Evolutionary conservation across 2,888 invertebrate genomes (phyloP).

Genomic region (Brenthis daphne): DNA sequence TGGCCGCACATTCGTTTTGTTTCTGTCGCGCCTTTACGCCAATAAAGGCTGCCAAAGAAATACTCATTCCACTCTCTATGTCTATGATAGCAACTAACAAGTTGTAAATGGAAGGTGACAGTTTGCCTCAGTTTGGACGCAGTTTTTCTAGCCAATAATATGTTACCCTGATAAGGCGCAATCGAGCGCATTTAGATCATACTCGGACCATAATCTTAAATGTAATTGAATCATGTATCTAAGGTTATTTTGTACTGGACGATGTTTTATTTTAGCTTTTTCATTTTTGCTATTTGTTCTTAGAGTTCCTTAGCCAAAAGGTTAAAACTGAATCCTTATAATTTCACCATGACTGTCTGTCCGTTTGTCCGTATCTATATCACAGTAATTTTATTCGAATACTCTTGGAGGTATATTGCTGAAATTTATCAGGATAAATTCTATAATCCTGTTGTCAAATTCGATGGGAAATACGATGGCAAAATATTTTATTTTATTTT

Average conservation of each 20-base stretch:
- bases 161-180: slow-evolving; percentile 60
- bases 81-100: slow-evolving; percentile 23
- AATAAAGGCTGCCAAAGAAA: too few species aligned
- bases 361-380: neutral
- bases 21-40: too few species aligned
- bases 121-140: slow-evolving; percentile 46
- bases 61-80: too few species aligned
- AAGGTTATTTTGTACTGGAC: slow-evolving; percentile 37
- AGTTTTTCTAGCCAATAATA: slow-evolving; percentile 65
- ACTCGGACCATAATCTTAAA: slow-evolving; percentile 58
- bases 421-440: too few species aligned
- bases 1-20: too few species aligned
- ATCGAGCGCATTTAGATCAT: slow-evolving; percentile 63
- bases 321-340: too few species aligned
- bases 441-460: too few species aligned
- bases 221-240: slow-evolving; percentile 71
- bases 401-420: neutral
- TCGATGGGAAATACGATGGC: too few species aligned
- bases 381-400: neutral
- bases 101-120: slow-evolving; percentile 45
- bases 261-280: neutral
- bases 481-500: too few species aligned
- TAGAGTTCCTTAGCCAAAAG: neutral
- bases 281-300: neutral
- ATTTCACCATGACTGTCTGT: neutral